Conservation (phyloP, 2,888 invertebrate species). For the Myopa testacea region DNA sequence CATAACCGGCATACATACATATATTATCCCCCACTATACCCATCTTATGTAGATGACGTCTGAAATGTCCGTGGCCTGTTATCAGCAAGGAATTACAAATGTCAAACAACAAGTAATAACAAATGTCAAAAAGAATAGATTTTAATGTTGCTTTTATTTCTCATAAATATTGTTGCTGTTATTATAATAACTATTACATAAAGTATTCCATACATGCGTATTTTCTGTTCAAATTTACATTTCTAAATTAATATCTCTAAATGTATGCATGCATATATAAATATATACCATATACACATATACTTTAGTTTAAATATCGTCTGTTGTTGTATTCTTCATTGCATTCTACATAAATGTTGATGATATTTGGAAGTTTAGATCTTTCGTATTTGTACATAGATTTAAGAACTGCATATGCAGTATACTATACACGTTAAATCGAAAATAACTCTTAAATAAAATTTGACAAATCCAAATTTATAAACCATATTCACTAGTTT, state of each 20-base stretch:
- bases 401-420: background rate
- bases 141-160: too few species aligned
- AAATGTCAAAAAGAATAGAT: too few species aligned
- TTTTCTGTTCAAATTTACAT: background rate
- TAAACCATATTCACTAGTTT: background rate
- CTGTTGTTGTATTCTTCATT: background rate
- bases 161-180: too few species aligned
- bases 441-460: conserved; percentile 13
- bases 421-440: background rate
- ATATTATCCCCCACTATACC: too few species aligned
- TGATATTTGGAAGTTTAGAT: conserved; percentile 14
- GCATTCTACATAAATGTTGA: conserved; percentile 16
- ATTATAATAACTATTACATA: too few species aligned
- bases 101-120: too few species aligned
- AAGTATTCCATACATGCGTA: too few species aligned
- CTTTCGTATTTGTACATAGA: background rate
- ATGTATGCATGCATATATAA: conserved; percentile 27
- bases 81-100: too few species aligned
- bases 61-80: too few species aligned
- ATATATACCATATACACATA: conserved; percentile 4
- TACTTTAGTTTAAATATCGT: background rate
- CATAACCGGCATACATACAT: too few species aligned
- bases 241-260: conserved; percentile 21
- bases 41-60: too few species aligned
- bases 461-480: conserved; percentile 1